Conservation (phyloP, 2,888 invertebrate species). For the Villa cingulata region DNA sequence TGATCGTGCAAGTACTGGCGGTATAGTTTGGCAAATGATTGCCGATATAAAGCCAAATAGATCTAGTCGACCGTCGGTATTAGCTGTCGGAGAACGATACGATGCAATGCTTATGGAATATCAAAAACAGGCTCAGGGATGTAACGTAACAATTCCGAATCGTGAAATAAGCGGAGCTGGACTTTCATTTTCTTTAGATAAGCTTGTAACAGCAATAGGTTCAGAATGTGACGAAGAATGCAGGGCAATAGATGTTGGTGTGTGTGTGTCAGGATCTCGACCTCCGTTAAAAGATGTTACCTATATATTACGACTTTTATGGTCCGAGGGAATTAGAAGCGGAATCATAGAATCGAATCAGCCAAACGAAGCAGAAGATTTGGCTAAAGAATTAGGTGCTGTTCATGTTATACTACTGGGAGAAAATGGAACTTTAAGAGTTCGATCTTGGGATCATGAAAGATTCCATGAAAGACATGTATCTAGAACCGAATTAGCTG, state of each 20-base stretch:
- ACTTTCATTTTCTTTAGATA: constrained; percentile 72
- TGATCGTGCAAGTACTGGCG: constrained; percentile 41
- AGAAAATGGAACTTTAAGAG: constrained; percentile 30
- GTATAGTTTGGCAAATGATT: constrained; percentile 47
- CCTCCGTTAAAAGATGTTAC: constrained; percentile 42
- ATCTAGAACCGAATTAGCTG: constrained; percentile 48
- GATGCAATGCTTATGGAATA: constrained; percentile 65
- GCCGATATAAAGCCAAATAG: constrained; percentile 32
- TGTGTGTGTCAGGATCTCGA: constrained; percentile 50
- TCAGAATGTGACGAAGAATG: constrained; percentile 41
- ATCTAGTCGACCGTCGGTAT: constrained; percentile 45
- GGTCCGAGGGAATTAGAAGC: constrained; percentile 55
- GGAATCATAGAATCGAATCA: constrained; percentile 46
- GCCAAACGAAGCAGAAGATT: constrained; percentile 52
- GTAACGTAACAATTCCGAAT: constrained; percentile 25
- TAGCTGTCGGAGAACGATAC: constrained; percentile 84
- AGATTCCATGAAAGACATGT: constrained; percentile 51
- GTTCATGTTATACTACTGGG: constrained; percentile 46
- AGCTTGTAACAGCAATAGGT: constrained; percentile 50
- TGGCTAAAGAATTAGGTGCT: constrained; percentile 45
- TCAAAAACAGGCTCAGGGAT: constrained; percentile 38
- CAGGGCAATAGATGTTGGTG: constrained; percentile 46
- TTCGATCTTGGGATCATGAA: constrained; percentile 49
- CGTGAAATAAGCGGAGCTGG: constrained; percentile 51
- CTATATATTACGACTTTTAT: constrained; percentile 48